Base-by-base conservation (phyloP, 2,888 invertebrate genomes). In the Hirtodrosophila histrioides region DNA sequence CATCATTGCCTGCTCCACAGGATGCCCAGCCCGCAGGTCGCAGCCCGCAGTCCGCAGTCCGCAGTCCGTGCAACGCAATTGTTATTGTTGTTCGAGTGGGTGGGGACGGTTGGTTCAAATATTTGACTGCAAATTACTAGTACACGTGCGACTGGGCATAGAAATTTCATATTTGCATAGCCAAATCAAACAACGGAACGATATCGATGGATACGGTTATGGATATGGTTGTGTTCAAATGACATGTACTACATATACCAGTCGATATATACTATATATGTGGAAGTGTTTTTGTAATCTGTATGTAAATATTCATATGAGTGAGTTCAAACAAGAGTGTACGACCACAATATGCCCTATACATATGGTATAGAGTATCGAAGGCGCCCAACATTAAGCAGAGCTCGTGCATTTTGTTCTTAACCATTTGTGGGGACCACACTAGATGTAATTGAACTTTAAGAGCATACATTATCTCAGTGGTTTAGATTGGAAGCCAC, bases 91-190 rank as follows among this genome's bases (percentile, higher is more conserved):
- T 36, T 11, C 7, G n/a, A 40, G 33, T 29, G 5, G 23, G 11
- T 7, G 17, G 11, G 23, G 10, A 37, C 17, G 37, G 3, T 29
- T 2, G 41, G 12, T n/a, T 51, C 71, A 74, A 74, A 74, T 74
- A 74, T 74, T 74, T 74, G 74, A 56, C 55, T 71, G 71, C 61
- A 74, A 75, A 75, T 74, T 75, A 75, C 60, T 56, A 53, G 37
- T 41, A 70, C 74, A 62, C 71, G 60, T 60, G 48, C 48, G 41
- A 4, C 37, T 36, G 53, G 49, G 46, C 39, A 54, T 37, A 49
- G 46, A 35, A 44, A 48, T 44, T 48, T 0, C 24, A 41, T 66
- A 66, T 67, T 67, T 57, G 53, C 64, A 58, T 50, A 44, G 60
- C 24, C 39, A 56, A 64, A 56, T 66, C 66, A 50, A 65, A 65